Base-by-base conservation (phyloP, 1,140 invertebrate genomes). In the Sminthurides bifidus region DNA sequence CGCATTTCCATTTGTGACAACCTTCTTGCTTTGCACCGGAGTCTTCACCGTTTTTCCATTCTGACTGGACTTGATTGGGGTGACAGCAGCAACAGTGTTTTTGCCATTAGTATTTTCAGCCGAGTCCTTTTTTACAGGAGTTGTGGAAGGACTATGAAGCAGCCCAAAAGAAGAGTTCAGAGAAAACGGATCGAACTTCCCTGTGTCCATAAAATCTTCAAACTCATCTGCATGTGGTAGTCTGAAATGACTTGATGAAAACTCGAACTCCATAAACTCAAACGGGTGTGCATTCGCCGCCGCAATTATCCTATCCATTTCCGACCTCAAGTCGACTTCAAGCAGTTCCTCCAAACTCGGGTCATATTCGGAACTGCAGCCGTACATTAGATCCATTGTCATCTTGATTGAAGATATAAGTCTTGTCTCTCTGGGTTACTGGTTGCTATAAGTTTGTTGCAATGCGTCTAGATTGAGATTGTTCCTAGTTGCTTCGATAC, bases 301-400 rank as follows among this genome's bases (percentile, higher is more conserved):
- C 46, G 80, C 80, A 38, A 86, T 78, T 40, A 84, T 79, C 49
- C 79, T 80, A 37, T 85, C 84, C 59, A 86, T 82, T 68, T 87
- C 84, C 45, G 79, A 81, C 64, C 86, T 84, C 27, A 87, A 87
- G 67, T 87, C 85, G 66, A 84, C 81, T 45, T 80, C 84, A 55
- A 87, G 75, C 80, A 89, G 86, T 58, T 81, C 79, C 65, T 69
- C 67, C 3, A 70, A 55, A 37, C 65, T 64, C 23, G 50, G 40
- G 51, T 63, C 61, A 40, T 40, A 40, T 37, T 63, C 61, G 6
- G 40, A 67, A 53, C 40, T 56, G 50, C 35, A 65, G 50, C 55
- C 56, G 61, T 57, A 63, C 65, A 61, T 64, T 57, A 59, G 38
- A 54, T 65, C 60, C 56, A 68, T 60, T 26, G 57, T 65, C 48